Base-by-base conservation (phyloP, 2,797 vertebrate genomes). In the Apogon hyalosoma region DNA sequence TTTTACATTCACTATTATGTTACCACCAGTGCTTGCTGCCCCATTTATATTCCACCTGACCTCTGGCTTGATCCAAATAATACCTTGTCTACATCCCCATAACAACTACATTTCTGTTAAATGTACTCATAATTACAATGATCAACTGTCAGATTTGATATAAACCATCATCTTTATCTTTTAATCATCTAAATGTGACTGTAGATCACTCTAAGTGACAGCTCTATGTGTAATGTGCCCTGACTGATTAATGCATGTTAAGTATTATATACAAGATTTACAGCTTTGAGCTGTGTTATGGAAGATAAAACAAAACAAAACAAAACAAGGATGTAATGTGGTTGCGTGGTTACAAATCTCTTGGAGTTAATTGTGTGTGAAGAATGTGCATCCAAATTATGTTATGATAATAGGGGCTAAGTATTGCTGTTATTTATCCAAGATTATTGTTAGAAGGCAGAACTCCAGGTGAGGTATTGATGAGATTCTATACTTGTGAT, bases 351-450 rank as follows among this genome's bases (percentile, higher is more conserved):
- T 53, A 69, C 50, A 67, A 55, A 60, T 60, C 45, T 60, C 39
- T 49, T 15, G 28, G 7, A 42, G 56, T 61, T 71, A 83, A 73
- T 63, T 68, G 58, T 0, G 43, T 57, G 69, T 78, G 61, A 80
- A 73, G 42, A 60, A 64, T 56, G 39, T 2, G 16, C 51, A 64
- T 56, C 45, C 39, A 57, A 77, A 75, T 67, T 3, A 66, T 56
- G 53, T 68, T 49, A 21, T 28, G 39, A 69, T 64, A 62, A 78
- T 66, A 33, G 24, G 4, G 49, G 43, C 12, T 21, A 33, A 75
- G 54, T 21, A 15, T 43, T 11, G 31, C 55, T 6, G 46, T 57
- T 33, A 13, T 75, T 70, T 48, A 69, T 64, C 48, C 8, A 52
- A 50, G n/a, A 73, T 16, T 41, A 18, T 50, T 47, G 40, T 33